phyloP scores from a whole-genome alignment of 1,140 invertebrate species.

The Pogonus chalceus region DNA sequence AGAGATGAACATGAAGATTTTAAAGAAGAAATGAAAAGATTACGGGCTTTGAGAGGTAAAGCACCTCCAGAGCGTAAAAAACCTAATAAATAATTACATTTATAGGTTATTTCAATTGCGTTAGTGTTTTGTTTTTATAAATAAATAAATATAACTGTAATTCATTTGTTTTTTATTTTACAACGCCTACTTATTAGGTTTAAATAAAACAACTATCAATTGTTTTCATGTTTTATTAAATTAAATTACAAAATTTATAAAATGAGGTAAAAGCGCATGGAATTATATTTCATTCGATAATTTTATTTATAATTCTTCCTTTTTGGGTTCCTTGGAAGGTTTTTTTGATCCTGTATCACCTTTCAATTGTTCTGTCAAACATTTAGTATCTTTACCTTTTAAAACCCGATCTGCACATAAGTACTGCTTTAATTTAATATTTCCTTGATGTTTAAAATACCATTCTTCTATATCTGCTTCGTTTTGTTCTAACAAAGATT shows the following conservation, averaged over 20 bases:
- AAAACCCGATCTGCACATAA: slow-evolving; percentile 61
- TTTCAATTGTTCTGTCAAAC: slow-evolving; percentile 52
- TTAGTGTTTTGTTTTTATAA: slow-evolving; percentile 2
- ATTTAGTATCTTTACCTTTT: slow-evolving; percentile 49
- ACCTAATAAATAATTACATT: background rate
- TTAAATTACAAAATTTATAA: too few species aligned
- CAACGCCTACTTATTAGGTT: background rate
- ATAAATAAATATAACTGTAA: background rate
- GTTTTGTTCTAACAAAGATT: slow-evolving; percentile 64
- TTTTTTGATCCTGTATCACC: slow-evolving; percentile 31
- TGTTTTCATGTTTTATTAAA: too few species aligned
- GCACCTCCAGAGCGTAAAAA: slow-evolving; percentile 40
- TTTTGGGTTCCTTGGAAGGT: slow-evolving; percentile 14
- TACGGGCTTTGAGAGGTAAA: slow-evolving; percentile 70
- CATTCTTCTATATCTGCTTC: slow-evolving; percentile 67
- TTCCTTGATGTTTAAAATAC: slow-evolving; percentile 64
- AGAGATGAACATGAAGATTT: slow-evolving; percentile 89
- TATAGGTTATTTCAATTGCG: background rate
- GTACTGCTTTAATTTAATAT: slow-evolving; percentile 51
- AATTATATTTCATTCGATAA: too few species aligned
- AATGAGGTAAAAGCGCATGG: too few species aligned
- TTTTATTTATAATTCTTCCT: slow-evolving; percentile 19
- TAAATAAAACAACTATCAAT: too few species aligned
- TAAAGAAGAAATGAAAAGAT: slow-evolving; percentile 75
- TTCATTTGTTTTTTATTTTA: slow-evolving; percentile 14